These are phyloP conservation scores for Glandiceps talaboti DNA, from an alignment of 53 echinoderm and acorn worm genomes.

Conservation along the genomic window DNA sequence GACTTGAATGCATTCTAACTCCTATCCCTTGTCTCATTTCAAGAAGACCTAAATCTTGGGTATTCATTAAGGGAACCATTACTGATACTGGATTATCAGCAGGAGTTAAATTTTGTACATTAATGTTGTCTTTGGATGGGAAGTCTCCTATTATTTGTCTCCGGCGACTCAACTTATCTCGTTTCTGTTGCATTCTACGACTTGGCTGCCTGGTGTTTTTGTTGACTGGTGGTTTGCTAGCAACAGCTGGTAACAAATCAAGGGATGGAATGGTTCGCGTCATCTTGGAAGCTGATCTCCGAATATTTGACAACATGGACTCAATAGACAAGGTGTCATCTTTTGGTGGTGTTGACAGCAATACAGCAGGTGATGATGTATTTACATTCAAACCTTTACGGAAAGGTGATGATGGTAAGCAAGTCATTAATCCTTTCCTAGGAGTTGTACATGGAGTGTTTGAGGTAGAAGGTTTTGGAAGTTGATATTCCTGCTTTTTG, in stretches of 20 bases:
- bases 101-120: not conserved
- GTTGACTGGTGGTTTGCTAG: not conserved
- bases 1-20: no score
- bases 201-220: not conserved
- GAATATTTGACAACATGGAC: not conserved
- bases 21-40: no score
- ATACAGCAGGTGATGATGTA: not conserved
- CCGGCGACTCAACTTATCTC: not conserved
- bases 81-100: not conserved
- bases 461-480: not conserved
- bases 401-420: not conserved
- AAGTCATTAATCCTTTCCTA: not conserved
- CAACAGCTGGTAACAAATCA: not conserved
- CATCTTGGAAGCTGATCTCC: not conserved
- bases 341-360: not conserved
- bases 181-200: not conserved
- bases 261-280: not conserved
- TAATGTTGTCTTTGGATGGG: not conserved
- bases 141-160: not conserved
- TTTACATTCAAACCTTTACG: not conserved
- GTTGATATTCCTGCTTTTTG: not conserved
- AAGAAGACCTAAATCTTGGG: not conserved
- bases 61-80: not conserved
- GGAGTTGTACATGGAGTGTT: not conserved
- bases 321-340: not conserved